Evolutionary conservation across 2,113 vertebrate genomes (phyloP).

Genomic region (Peromyscus leucopus): DNA sequence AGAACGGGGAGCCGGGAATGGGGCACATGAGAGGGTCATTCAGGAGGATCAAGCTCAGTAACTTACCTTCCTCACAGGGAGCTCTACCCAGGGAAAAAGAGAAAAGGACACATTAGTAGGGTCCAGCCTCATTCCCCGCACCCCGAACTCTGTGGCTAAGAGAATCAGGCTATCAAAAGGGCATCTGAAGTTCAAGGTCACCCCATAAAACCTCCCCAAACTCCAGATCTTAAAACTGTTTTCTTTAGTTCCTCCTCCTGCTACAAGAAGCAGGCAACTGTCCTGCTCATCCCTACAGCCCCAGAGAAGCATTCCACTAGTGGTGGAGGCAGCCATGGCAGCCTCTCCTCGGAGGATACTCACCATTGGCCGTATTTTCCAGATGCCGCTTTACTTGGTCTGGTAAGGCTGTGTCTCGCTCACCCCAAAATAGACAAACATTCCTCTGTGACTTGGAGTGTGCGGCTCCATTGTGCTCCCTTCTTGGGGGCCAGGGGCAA

Average conservation of each 20-base stretch:
- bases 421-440: constrained; percentile 92
- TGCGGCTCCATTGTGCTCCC: constrained; percentile 91
- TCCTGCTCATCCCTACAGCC: neutral
- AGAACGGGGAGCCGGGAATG: neutral
- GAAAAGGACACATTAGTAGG: constrained; percentile 69
- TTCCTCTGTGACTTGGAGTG: constrained; percentile 90
- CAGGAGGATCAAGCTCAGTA: neutral
- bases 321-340: neutral
- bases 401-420: constrained; percentile 88
- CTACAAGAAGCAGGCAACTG: neutral
- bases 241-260: neutral
- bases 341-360: constrained; percentile 78
- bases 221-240: neutral
- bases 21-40: neutral
- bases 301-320: neutral
- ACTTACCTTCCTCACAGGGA: constrained; percentile 88
- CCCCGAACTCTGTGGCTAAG: constrained; percentile 20
- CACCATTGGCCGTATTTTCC: constrained; percentile 94
- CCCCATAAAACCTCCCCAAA: constrained; percentile 28
- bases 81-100: constrained; percentile 78
- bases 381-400: constrained; percentile 94
- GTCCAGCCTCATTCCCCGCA: constrained; percentile 3
- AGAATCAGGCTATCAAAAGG: constrained; percentile 34
- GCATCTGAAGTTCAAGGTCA: constrained; percentile 68
- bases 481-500: constrained; percentile 78